Percentiles rank a stretch among this genome's conserved stretches.
Conservation (phyloP, 2,113 vertebrate genomes). For the Cardinalis cardinalis region DNA sequence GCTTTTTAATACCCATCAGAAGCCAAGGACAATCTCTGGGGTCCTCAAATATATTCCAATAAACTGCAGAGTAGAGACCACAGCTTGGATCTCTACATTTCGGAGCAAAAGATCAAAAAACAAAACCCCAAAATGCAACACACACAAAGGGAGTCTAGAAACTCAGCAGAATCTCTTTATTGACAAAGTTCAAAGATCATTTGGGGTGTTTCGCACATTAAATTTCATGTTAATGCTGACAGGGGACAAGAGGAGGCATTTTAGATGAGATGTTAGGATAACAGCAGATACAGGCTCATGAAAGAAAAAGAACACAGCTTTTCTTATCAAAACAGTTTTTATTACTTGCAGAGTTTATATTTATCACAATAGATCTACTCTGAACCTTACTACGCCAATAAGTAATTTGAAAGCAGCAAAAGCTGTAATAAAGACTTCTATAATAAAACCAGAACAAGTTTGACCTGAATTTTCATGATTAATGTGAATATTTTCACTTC, state of each 20-base stretch:
- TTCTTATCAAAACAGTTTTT: not conserved
- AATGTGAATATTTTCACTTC: not conserved
- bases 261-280: not conserved
- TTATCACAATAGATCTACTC: not conserved
- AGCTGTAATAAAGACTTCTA: not conserved
- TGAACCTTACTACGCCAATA: not conserved
- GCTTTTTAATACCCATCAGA: not conserved
- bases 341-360: not conserved
- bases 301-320: not conserved
- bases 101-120: not conserved
- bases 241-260: not conserved
- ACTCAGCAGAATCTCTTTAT: not conserved
- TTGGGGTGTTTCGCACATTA: not conserved
- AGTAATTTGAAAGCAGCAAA: not conserved
- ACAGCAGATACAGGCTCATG: not conserved
- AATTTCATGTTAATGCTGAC: not conserved
- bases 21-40: not conserved
- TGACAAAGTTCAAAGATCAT: not conserved
- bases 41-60: not conserved
- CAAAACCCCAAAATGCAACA: not conserved
- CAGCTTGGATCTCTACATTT: not conserved
- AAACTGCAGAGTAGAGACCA: accelerated
- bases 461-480: not conserved
- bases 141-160: not conserved
- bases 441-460: not conserved